phyloP scores from a whole-genome alignment of 30 jellyfish, hydroid and myxozoan genomes.

The Aurelia coerulea region DNA sequence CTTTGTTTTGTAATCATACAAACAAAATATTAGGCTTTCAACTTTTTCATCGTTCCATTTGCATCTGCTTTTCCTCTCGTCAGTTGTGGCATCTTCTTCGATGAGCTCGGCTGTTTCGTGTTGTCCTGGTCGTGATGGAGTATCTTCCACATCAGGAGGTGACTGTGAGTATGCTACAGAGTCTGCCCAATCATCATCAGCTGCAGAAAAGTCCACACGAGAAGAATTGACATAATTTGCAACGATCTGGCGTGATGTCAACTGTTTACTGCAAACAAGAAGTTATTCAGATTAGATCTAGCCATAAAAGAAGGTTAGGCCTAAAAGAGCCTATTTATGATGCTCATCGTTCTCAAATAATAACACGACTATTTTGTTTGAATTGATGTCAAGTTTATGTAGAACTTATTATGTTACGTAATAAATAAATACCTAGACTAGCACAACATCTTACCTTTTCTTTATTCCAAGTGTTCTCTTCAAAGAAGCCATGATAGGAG shows the following conservation, averaged over 20 bases:
- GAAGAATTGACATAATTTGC: neutral
- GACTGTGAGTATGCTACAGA: neutral
- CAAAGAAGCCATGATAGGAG: no score
- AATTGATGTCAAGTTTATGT: neutral
- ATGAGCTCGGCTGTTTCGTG: neutral
- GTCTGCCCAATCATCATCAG: neutral
- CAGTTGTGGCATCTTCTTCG: neutral
- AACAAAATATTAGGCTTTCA: no score
- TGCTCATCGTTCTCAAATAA: neutral
- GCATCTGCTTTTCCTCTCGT: no score
- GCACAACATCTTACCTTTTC: no score
- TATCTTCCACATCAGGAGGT: neutral
- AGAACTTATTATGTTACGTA: neutral
- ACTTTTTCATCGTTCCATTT: no score
- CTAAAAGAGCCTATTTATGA: neutral
- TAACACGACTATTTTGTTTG: neutral
- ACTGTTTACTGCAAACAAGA: neutral
- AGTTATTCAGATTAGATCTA: neutral
- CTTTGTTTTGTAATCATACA: no score
- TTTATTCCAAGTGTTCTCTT: no score
- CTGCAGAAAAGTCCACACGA: neutral
- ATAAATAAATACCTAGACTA: no score
- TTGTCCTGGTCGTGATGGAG: neutral
- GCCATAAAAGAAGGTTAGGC: neutral
- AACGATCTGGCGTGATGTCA: conserved; percentile 3